Percentiles rank a stretch among this genome's conserved stretches.
Evolutionary conservation across 2,113 vertebrate genomes (phyloP).

Genomic region (Myotis davidii): DNA sequence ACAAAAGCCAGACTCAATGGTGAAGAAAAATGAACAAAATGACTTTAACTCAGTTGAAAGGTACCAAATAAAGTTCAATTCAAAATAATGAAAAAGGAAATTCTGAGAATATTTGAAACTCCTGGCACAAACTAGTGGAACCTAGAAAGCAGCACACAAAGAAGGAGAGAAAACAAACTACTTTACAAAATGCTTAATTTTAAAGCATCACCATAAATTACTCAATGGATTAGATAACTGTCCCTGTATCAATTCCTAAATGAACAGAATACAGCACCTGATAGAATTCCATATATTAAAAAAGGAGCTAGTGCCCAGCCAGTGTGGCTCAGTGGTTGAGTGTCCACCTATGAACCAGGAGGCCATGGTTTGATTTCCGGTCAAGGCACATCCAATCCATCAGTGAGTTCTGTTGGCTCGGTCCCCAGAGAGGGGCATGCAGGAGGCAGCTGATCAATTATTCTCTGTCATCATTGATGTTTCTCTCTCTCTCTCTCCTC

Average conservation of each 20-base stretch:
- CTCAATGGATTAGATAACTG: not conserved
- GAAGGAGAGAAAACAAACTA: not conserved
- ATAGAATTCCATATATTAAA: not conserved
- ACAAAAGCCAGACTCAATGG: not conserved
- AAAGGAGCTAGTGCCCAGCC: not conserved
- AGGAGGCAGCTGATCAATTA: no score
- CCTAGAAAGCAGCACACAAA: not conserved
- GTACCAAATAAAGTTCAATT: not conserved
- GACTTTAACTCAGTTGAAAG: not conserved
- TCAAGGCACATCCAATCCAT: no score
- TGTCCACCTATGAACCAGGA: no score
- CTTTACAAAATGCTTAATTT: not conserved
- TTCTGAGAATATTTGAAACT: not conserved
- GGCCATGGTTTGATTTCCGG: no score
- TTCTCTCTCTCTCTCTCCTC: no score
- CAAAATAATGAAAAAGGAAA: constrained; percentile 19
- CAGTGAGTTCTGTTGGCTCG: no score
- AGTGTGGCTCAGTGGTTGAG: no score
- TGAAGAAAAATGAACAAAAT: constrained; percentile 14
- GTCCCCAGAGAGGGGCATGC: no score
- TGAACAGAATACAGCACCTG: not conserved
- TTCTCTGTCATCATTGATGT: no score
- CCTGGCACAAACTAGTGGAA: not conserved
- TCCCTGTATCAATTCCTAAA: not conserved
- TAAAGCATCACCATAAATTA: not conserved